These are phyloP conservation scores for Xanthia togata DNA, from an alignment of 2,888 invertebrate species.

Conservation along the genomic window DNA sequence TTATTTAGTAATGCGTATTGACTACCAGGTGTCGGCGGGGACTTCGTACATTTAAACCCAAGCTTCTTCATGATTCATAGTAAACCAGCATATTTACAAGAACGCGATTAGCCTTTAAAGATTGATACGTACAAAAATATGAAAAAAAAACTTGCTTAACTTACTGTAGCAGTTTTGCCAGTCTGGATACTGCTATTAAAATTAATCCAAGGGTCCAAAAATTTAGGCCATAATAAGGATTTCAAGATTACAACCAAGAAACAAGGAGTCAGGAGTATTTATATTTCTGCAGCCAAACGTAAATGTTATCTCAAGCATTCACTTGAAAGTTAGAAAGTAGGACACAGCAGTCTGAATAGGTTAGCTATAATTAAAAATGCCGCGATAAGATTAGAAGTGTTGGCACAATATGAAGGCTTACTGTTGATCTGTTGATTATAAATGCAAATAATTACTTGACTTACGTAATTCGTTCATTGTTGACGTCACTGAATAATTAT, in stretches of 20 bases:
- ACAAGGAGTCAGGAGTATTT: neutral
- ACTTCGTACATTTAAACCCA: no score
- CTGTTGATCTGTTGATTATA: constrained; percentile 27
- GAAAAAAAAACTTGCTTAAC: no score
- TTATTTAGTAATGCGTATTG: no score
- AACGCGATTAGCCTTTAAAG: no score
- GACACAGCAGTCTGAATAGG: constrained; percentile 21
- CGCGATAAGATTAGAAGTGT: constrained; percentile 43
- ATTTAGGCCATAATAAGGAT: neutral
- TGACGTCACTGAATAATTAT: constrained; percentile 30
- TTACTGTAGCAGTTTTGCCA: no score
- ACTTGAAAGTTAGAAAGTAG: constrained; percentile 35
- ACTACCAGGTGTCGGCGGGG: no score
- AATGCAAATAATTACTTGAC: constrained; percentile 50
- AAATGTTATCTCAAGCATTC: neutral
- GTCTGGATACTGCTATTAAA: no score
- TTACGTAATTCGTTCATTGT: constrained; percentile 36
- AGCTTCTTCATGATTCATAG: no score
- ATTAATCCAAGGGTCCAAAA: no score
- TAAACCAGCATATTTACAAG: no score
- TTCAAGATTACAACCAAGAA: neutral
- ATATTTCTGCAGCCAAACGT: neutral
- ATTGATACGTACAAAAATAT: no score
- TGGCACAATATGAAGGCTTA: constrained; percentile 6
- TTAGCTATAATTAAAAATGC: constrained; percentile 49